Evolutionary conservation across 2,113 vertebrate genomes (phyloP).

Genomic region (Mustela nigripes): DNA sequence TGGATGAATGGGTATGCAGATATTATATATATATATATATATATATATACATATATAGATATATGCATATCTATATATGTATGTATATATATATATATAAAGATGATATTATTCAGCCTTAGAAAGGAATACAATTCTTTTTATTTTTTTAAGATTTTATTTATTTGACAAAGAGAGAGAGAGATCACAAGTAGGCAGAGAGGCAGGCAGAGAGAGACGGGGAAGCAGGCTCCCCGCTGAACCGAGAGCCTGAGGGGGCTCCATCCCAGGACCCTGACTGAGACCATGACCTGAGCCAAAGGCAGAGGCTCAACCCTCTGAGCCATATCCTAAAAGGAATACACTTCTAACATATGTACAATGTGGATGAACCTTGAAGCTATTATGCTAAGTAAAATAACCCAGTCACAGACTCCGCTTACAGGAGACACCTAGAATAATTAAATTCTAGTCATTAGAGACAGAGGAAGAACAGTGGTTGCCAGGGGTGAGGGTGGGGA

Average conservation of each 20-base stretch:
- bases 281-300: too few relatives aligned
- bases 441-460: background rate
- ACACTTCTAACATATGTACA: background rate
- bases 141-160: too few relatives aligned
- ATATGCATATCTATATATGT: too few relatives aligned
- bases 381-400: background rate
- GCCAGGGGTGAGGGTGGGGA: background rate
- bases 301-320: too few relatives aligned
- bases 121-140: background rate
- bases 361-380: background rate
- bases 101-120: background rate
- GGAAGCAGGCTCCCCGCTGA: too few relatives aligned
- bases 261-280: too few relatives aligned
- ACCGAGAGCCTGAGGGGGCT: too few relatives aligned
- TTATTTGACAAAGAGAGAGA: too few relatives aligned
- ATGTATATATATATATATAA: background rate
- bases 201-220: too few relatives aligned
- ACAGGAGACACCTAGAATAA: background rate
- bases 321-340: too few relatives aligned
- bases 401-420: background rate
- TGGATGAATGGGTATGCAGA: background rate
- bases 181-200: too few relatives aligned
- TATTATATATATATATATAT: background rate
- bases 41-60: too few relatives aligned
- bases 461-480: background rate